Percentiles rank a stretch among this genome's conserved stretches.
Evolutionary conservation across 2,888 invertebrate species (phyloP).

Genomic region (Eristalis arbustorum): DNA sequence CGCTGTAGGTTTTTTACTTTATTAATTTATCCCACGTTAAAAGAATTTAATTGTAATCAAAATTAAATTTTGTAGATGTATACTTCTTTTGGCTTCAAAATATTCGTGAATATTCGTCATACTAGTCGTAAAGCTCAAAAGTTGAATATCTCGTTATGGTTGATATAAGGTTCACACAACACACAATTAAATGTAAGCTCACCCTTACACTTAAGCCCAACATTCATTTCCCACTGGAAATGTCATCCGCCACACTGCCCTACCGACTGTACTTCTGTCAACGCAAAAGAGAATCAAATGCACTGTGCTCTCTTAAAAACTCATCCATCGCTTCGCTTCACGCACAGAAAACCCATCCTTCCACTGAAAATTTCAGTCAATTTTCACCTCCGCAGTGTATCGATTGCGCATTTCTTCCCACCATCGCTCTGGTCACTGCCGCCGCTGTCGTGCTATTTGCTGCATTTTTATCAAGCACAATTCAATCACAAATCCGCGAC

Average conservation of each 20-base stretch:
- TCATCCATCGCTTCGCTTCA: neutral
- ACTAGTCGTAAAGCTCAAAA: too few relatives aligned
- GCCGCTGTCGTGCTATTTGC: conserved; percentile 31
- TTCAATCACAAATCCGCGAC: neutral
- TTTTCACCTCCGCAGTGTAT: conserved; percentile 54
- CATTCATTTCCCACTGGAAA: neutral
- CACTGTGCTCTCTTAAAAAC: conserved; percentile 19
- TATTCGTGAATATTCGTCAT: too few relatives aligned
- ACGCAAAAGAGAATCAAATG: neutral
- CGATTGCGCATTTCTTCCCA: conserved; percentile 28
- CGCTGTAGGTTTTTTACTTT: too few relatives aligned
- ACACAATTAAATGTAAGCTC: neutral
- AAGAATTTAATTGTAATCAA: too few relatives aligned
- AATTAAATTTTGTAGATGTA: too few relatives aligned
- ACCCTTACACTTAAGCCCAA: neutral
- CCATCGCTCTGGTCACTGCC: conserved; percentile 27
- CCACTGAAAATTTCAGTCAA: conserved; percentile 58
- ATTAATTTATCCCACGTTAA: too few relatives aligned
- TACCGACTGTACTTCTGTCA: neutral
- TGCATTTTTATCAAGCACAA: neutral
- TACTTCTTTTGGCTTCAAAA: too few relatives aligned
- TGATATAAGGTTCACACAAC: neutral
- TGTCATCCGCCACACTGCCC: neutral
- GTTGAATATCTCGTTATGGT: too few relatives aligned
- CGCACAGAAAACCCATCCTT: conserved; percentile 27